These are phyloP conservation scores for Melozone crissalis DNA, from an alignment of 2,113 vertebrate genomes.

Conservation along the genomic window DNA sequence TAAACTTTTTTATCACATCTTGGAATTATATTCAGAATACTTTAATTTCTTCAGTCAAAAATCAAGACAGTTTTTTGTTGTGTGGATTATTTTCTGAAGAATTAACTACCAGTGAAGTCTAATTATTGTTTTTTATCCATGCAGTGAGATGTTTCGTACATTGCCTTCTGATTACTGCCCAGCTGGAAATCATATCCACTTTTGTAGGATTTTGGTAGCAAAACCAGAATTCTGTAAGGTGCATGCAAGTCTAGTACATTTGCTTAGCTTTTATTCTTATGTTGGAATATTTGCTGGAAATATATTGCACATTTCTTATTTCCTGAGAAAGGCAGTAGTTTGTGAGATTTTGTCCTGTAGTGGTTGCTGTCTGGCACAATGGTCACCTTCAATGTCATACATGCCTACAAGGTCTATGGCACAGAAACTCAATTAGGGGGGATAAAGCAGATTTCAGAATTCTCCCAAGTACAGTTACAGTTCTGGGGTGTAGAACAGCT, in stretches of 20 bases:
- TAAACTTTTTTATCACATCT: slow-evolving; percentile 67
- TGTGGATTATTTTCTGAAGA: slow-evolving; percentile 71
- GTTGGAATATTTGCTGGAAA: neutral
- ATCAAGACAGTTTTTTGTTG: slow-evolving; percentile 67
- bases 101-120: slow-evolving; percentile 69
- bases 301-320: neutral
- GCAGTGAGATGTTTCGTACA: slow-evolving; percentile 62
- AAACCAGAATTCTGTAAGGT: slow-evolving; percentile 8
- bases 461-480: neutral
- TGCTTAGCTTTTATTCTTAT: neutral
- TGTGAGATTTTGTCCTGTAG: neutral
- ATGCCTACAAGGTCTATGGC: neutral
- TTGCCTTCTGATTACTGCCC: slow-evolving; percentile 66
- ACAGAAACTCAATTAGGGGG: neutral
- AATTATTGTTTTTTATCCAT: slow-evolving; percentile 71
- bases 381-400: neutral
- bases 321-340: neutral
- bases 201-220: slow-evolving; percentile 49
- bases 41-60: slow-evolving; percentile 76
- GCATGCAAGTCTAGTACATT: neutral
- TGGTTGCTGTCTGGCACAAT: neutral
- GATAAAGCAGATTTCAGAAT: neutral
- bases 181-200: slow-evolving; percentile 57
- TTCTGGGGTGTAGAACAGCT: neutral
- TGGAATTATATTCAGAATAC: slow-evolving; percentile 69